Percentiles rank a stretch among this genome's conserved stretches.
These are phyloP conservation scores for Artemia franciscana DNA, from an alignment of 1,140 invertebrate genomes.

Conservation along the genomic window DNA sequence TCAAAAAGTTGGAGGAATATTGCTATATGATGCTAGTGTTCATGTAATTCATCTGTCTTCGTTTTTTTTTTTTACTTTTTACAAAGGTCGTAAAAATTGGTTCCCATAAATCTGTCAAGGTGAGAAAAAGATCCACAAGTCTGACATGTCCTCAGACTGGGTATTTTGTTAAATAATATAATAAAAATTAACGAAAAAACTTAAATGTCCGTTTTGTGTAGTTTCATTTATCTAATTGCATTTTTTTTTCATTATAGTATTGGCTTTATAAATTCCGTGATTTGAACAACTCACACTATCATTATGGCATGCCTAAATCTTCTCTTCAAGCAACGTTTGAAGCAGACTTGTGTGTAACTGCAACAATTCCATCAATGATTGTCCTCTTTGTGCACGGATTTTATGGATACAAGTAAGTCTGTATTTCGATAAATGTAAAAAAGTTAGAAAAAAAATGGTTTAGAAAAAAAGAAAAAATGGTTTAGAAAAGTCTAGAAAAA, in stretches of 20 bases:
- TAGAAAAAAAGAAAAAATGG: no score
- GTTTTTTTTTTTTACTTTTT: background rate
- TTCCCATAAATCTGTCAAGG: background rate
- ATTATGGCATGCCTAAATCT: background rate
- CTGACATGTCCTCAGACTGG: background rate
- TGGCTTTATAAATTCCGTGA: background rate
- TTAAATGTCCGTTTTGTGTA: background rate
- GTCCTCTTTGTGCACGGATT: background rate
- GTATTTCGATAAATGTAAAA: background rate
- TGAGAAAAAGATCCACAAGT: background rate
- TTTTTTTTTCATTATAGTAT: background rate
- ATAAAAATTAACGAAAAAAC: background rate
- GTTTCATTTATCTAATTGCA: background rate
- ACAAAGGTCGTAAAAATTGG: background rate
- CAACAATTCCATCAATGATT: background rate
- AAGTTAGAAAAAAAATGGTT: no score
- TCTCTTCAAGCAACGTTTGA: background rate
- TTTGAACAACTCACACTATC: background rate
- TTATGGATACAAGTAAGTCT: background rate
- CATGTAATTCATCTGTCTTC: background rate
- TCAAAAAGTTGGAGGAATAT: no score
- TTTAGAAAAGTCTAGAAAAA: no score
- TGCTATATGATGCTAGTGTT: no score
- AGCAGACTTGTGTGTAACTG: background rate
- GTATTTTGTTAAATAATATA: background rate